These are phyloP conservation scores for Drosophila seguyi DNA, from an alignment of 1,140 invertebrate species.

Conservation along the genomic window DNA sequence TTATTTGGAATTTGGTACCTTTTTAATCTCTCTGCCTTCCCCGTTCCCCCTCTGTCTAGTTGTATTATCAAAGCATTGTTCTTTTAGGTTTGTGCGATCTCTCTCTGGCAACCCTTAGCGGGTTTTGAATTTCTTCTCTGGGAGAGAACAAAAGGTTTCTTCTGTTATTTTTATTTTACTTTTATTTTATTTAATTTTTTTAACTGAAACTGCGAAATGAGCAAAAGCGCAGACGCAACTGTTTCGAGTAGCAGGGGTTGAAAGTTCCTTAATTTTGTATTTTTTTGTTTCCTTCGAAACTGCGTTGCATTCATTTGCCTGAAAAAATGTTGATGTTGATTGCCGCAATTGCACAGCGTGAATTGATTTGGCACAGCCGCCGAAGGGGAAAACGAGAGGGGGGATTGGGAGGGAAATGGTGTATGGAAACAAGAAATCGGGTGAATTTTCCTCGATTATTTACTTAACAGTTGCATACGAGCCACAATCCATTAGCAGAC, in stretches of 20 bases:
- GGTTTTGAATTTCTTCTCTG: constrained; percentile 72
- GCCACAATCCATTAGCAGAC: constrained; percentile 41
- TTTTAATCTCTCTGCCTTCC: constrained; percentile 67
- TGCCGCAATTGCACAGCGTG: constrained; percentile 66
- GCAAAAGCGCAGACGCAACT: constrained; percentile 76
- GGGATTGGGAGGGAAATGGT: background rate
- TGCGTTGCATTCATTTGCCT: constrained; percentile 34
- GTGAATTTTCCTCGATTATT: constrained; percentile 55
- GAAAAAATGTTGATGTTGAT: constrained; percentile 28
- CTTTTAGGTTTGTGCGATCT: constrained; percentile 58
- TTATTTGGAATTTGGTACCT: constrained; percentile 83
- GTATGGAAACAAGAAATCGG: constrained; percentile 2
- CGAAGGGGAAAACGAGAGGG: background rate
- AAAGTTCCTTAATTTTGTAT: constrained; percentile 5
- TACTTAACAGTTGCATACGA: constrained; percentile 59
- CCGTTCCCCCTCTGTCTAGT: constrained; percentile 39
- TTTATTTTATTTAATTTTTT: constrained; percentile 3
- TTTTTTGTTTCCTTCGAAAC: constrained; percentile 10
- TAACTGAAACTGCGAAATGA: constrained; percentile 61
- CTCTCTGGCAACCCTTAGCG: constrained; percentile 64
- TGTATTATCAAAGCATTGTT: constrained; percentile 79
- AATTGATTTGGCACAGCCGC: constrained; percentile 70
- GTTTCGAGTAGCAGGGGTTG: constrained; percentile 50
- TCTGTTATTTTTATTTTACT: constrained; percentile 39
- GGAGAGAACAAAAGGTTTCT: constrained; percentile 60